These are phyloP conservation scores for Stenodera caucasica DNA, from an alignment of 2,888 invertebrate genomes.

Conservation along the genomic window DNA sequence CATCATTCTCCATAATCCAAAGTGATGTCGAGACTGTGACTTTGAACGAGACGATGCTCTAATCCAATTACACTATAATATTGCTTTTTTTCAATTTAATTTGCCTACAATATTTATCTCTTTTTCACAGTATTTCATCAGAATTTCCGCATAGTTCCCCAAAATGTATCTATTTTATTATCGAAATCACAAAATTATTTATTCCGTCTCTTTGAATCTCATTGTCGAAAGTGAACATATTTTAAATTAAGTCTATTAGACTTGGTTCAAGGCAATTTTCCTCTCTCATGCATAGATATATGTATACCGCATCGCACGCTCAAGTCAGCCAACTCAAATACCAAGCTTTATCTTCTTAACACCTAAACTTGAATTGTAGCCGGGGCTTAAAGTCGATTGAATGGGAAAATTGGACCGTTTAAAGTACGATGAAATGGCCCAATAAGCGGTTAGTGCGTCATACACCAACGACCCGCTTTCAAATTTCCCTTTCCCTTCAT, in stretches of 20 bases:
- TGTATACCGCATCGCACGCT: constrained; percentile 15
- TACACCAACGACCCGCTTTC: constrained; percentile 30
- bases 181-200: no score
- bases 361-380: constrained; percentile 46
- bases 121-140: background rate
- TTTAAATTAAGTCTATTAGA: constrained; percentile 32
- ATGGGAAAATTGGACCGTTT: constrained; percentile 51
- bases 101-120: background rate
- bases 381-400: constrained; percentile 48
- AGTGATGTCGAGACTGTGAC: constrained; percentile 11
- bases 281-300: constrained; percentile 30
- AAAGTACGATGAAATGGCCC: constrained; percentile 45
- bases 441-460: constrained; percentile 48
- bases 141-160: background rate
- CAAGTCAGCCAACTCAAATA: constrained; percentile 39
- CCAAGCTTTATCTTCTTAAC: constrained; percentile 46
- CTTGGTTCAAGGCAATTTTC: constrained; percentile 13
- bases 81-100: constrained; percentile 5
- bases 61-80: constrained; percentile 2
- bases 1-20: constrained; percentile 25
- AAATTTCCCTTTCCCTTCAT: background rate
- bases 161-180: no score
- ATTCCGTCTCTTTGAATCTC: no score
- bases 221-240: constrained; percentile 25
- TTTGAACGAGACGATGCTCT: background rate